A percentile compares a stretch with the other conserved stretches of the same genome.
phyloP scores from a whole-genome alignment of 2,113 vertebrate species.

The Antechinus stuartii region DNA sequence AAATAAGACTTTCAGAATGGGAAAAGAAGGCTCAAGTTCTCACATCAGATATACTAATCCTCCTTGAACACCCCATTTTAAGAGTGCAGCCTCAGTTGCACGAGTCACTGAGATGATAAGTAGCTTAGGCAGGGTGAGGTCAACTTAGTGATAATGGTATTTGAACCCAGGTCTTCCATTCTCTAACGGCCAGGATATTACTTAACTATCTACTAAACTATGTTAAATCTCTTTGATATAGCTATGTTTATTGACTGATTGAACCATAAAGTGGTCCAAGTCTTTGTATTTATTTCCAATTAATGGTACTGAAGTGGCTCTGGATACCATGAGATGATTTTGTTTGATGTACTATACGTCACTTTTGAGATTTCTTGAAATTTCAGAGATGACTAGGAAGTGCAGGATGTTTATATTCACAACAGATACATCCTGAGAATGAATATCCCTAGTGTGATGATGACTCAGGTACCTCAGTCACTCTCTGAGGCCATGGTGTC shows the following conservation, averaged over 20 bases:
- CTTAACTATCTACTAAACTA: background rate
- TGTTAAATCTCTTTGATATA: slow-evolving; percentile 12
- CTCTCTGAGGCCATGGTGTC: background rate
- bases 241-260: background rate
- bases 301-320: background rate
- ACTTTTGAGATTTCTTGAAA: slow-evolving; percentile 14
- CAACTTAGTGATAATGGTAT: background rate
- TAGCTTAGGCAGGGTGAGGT: background rate
- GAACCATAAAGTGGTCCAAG: background rate
- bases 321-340: slow-evolving; percentile 11
- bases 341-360: background rate
- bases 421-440: background rate
- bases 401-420: background rate
- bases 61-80: background rate
- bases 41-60: background rate
- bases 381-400: background rate
- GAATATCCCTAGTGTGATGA: slow-evolving; percentile 3
- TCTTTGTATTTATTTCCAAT: slow-evolving; percentile 50
- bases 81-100: background rate
- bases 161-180: background rate
- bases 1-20: no score
- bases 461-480: slow-evolving; percentile 1
- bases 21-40: background rate
- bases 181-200: background rate
- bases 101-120: background rate